Percentiles rank a stretch among this genome's conserved stretches.
phyloP scores from a whole-genome alignment of 2,797 vertebrate species.

The Chanos chanos region DNA sequence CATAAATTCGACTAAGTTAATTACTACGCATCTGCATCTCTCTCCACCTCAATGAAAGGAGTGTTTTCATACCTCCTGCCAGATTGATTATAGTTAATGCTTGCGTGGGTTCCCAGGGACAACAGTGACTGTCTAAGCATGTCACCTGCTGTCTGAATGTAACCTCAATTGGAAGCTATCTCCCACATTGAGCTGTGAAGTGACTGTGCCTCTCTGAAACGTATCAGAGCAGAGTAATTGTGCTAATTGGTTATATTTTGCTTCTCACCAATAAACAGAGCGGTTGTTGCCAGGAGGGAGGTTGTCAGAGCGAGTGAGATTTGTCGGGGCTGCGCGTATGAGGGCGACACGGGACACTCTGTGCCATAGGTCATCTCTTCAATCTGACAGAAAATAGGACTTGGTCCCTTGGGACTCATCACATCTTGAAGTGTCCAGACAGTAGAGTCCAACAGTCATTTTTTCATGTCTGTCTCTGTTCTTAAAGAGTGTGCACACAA shows the following conservation, averaged over 20 bases:
- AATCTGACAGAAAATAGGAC: too few relatives aligned
- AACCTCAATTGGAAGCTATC: too few relatives aligned
- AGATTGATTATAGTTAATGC: slow-evolving; percentile 20
- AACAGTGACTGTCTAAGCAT: neutral
- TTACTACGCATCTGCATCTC: slow-evolving; percentile 25
- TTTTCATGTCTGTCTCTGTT: too few relatives aligned
- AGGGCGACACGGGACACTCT: too few relatives aligned
- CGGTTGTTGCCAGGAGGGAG: neutral
- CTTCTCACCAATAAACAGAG: neutral
- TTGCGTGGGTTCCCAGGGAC: neutral
- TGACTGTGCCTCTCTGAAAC: slow-evolving; percentile 16
- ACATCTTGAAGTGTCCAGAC: too few relatives aligned
- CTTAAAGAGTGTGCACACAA: too few relatives aligned
- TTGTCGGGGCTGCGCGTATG: neutral
- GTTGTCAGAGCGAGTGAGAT: slow-evolving; percentile 1
- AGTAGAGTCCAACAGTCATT: too few relatives aligned
- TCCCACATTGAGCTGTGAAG: neutral
- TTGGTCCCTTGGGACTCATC: neutral
- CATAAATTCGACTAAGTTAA: slow-evolving; percentile 19
- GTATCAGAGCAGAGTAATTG: slow-evolving; percentile 27
- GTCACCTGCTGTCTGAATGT: neutral
- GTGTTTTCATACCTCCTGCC: slow-evolving; percentile 3
- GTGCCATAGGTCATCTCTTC: too few relatives aligned
- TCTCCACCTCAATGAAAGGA: slow-evolving; percentile 9
- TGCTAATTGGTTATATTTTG: slow-evolving; percentile 24